Base-by-base conservation (phyloP, 92 coral and sea anemone species). In the Epizoanthus stellaris region DNA sequence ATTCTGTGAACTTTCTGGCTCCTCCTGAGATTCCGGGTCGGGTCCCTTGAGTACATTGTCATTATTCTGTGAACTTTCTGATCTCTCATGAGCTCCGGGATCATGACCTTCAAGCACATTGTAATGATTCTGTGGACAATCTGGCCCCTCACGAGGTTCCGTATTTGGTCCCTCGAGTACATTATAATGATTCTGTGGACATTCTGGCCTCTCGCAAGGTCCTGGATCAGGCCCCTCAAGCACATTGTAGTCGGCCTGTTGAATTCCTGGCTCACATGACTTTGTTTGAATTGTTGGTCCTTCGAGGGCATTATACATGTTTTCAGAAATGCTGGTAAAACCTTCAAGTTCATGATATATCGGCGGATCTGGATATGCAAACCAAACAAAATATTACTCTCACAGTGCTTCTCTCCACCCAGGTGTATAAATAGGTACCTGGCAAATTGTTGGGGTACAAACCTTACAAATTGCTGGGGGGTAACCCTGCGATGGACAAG, bases 91-190 rank as follows among this genome's bases (percentile, higher is more conserved):
- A 49, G 60, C 1, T 49, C 17, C 77, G 0, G 60, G 60, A n/a
- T 72, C 77, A 19, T 61, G 77, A 12, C 77, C 77, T 21, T 72
- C 77, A 6, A 72, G 77, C 45, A 72, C 60, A 72, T 72, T 72
- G 17, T 73, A 47, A 43, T 73, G 39, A 52, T 49, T 47, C 13
- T 43, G 38, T 23, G 59, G 4, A 49, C 40, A 49, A 0, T 73
- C 19, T 21, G 12, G 39, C 3, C 2, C 2, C 56, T 45, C 1
- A 49, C 14, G 38, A 49, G 77, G 1, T 52, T 6, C 77, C 4
- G 77, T 20, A 19, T 73, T 60, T 0, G 77, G 77, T 4, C 77
- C 77, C 47, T 73, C 77, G 7, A 73, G 77, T 13, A 49, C 62
- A 73, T 73, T 73, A 7, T 49, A 73, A 58, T 49, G n/a, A 38